Evolutionary conservation across 2,113 vertebrate species (phyloP).

Genomic region (Mesitornis unicolor): DNA sequence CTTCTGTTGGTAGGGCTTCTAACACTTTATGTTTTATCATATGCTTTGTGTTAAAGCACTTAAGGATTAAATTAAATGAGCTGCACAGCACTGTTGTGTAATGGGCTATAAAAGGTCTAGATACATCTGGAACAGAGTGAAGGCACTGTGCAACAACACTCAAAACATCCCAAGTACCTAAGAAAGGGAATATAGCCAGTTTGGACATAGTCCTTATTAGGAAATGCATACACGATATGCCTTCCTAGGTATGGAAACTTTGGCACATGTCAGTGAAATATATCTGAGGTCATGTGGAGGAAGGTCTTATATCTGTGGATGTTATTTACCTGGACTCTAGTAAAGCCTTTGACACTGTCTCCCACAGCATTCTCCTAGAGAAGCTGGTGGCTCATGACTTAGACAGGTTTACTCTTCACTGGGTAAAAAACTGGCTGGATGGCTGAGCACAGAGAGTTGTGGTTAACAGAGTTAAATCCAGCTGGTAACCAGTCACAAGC

Average conservation of each 20-base stretch:
- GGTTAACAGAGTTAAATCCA: too few species aligned
- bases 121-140: not conserved
- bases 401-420: too few species aligned
- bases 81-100: not conserved
- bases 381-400: too few species aligned
- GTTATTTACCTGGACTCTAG: too few species aligned
- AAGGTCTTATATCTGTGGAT: not conserved
- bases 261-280: accelerated
- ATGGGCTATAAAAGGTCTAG: not conserved
- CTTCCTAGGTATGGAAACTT: not conserved
- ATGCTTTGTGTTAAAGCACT: not conserved
- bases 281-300: not conserved
- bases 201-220: not conserved
- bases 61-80: not conserved
- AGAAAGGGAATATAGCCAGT: not conserved
- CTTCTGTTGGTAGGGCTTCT: not conserved
- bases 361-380: too few species aligned
- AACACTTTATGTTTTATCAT: not conserved
- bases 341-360: too few species aligned
- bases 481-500: too few species aligned
- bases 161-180: not conserved
- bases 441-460: too few species aligned
- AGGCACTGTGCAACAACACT: not conserved
- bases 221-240: not conserved
- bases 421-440: too few species aligned